Conservation (phyloP, 2,888 invertebrate genomes). For the Hypselothyrea guttata region DNA sequence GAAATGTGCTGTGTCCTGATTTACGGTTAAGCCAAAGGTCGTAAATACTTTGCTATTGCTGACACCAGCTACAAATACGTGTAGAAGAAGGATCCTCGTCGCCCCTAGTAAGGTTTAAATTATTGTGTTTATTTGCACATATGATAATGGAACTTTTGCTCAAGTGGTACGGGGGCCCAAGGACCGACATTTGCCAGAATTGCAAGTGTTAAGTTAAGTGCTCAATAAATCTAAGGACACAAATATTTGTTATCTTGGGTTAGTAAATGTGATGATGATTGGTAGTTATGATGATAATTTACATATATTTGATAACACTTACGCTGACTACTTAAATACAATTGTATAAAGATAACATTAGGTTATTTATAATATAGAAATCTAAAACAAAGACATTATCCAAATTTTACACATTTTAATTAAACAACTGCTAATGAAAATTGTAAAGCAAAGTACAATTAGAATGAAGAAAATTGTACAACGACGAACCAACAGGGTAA, state of each 20-base stretch:
- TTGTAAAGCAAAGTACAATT: too few relatives aligned
- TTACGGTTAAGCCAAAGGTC: constrained; percentile 36
- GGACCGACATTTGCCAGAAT: not conserved
- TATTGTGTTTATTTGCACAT: constrained; percentile 26
- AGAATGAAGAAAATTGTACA: too few relatives aligned
- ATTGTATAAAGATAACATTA: too few relatives aligned
- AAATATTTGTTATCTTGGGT: constrained; percentile 25
- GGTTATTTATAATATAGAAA: too few relatives aligned
- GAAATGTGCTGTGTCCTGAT: constrained; percentile 29
- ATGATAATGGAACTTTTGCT: constrained; percentile 35
- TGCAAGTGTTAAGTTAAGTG: constrained; percentile 20
- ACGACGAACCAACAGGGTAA: too few relatives aligned
- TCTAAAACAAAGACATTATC: too few relatives aligned
- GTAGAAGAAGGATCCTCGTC: not conserved
- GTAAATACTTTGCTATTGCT: constrained; percentile 31
- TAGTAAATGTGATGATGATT: too few relatives aligned
- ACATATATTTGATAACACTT: too few relatives aligned
- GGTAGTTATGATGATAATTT: too few relatives aligned
- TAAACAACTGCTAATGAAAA: too few relatives aligned
- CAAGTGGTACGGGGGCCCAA: not conserved
- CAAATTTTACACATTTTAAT: too few relatives aligned
- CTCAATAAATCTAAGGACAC: constrained; percentile 16
- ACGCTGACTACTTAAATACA: too few relatives aligned
- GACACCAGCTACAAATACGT: constrained; percentile 15
- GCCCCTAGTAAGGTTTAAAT: not conserved